phyloP scores from a whole-genome alignment of 1,140 invertebrate species.

The Rhyacophila brunnea region DNA sequence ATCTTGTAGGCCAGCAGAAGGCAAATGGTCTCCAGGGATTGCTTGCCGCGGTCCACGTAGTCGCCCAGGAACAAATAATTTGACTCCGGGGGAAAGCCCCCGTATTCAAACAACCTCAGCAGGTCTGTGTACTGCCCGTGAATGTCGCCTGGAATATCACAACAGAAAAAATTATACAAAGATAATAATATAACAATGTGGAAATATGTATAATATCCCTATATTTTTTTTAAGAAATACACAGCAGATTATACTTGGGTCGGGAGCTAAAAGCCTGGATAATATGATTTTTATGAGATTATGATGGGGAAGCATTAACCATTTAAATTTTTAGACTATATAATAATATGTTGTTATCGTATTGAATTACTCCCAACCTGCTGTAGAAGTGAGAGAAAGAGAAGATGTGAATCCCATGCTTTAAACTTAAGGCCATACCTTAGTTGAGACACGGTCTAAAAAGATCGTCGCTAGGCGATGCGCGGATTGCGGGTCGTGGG shows the following conservation, averaged over 20 bases:
- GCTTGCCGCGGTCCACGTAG: slow-evolving; percentile 89
- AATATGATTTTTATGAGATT: no score
- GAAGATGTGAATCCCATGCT: no score
- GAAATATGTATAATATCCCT: neutral
- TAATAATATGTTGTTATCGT: no score
- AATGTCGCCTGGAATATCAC: slow-evolving; percentile 77
- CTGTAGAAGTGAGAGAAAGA: no score
- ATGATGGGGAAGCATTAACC: no score
- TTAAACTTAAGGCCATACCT: no score
- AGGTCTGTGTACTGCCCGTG: slow-evolving; percentile 95
- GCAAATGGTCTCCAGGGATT: slow-evolving; percentile 85
- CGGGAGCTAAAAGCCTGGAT: neutral
- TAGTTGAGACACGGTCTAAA: no score
- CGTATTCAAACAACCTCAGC: slow-evolving; percentile 93
- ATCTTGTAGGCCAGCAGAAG: slow-evolving; percentile 91
- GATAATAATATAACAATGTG: no score
- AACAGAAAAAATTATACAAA: slow-evolving; percentile 8
- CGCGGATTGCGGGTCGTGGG: no score
- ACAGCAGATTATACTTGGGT: neutral
- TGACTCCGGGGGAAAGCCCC: slow-evolving; percentile 93
- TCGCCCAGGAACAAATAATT: slow-evolving; percentile 96
- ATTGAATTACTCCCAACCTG: no score
- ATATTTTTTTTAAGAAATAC: neutral
- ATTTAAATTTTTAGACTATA: no score
- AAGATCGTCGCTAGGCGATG: no score